A percentile compares a stretch with the other conserved stretches of the same genome.
Conservation (phyloP, 1,140 invertebrate species). For the Zaprionus tsacasi region DNA sequence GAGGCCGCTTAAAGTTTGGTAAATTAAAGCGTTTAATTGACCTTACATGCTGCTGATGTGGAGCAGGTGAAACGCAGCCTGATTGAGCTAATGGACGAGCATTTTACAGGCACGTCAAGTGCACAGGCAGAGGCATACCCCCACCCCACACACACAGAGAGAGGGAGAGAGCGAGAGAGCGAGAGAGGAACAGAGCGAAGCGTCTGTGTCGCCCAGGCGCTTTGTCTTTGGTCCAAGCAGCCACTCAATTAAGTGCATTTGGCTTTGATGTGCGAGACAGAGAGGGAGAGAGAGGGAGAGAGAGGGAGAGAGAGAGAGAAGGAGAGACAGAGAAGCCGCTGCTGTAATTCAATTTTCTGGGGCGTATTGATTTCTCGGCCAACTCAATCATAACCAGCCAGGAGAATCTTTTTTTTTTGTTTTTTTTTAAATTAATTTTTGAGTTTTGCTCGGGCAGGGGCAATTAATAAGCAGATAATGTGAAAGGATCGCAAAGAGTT, state of each 20-base stretch:
- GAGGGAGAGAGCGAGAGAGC: background rate
- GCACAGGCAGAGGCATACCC: slow-evolving; percentile 4
- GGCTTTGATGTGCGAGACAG: slow-evolving; percentile 51
- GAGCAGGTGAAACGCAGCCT: slow-evolving; percentile 34
- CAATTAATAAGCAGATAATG: slow-evolving; percentile 1
- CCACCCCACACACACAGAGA: slow-evolving; percentile 2
- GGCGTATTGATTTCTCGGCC: background rate
- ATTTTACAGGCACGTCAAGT: slow-evolving; percentile 23
- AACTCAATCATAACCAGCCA: background rate
- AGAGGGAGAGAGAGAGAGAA: background rate
- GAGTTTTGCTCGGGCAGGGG: background rate
- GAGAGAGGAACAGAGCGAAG: background rate
- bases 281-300: slow-evolving; percentile 12
- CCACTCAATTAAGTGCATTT: slow-evolving; percentile 73
- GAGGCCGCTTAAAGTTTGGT: slow-evolving; percentile 28
- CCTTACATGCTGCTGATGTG: slow-evolving; percentile 25
- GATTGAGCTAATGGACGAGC: slow-evolving; percentile 69
- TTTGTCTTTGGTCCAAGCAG: slow-evolving; percentile 30
- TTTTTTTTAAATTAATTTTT: slow-evolving; percentile 10
- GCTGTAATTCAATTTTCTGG: slow-evolving; percentile 32
- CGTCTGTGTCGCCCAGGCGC: slow-evolving; percentile 16
- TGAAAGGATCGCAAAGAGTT: background rate
- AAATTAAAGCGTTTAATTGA: slow-evolving; percentile 64
- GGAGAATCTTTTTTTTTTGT: background rate
- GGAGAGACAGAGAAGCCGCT: background rate